Evolutionary conservation across 2,113 vertebrate genomes (phyloP).

Genomic region (Dolichotis patagonum): DNA sequence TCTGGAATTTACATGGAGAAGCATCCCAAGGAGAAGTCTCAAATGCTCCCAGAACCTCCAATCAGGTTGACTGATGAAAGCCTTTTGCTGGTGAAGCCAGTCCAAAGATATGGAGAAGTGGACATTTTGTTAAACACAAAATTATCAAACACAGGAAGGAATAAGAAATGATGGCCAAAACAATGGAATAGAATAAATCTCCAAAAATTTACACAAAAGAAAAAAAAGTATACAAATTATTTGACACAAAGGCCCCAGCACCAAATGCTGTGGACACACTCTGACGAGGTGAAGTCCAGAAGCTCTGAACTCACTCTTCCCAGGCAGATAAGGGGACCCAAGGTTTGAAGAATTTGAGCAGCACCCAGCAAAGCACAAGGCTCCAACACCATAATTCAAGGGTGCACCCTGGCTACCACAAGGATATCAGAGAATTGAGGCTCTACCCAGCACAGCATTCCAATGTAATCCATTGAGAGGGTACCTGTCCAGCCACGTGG

Average conservation of each 20-base stretch:
- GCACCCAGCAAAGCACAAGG: too few species aligned
- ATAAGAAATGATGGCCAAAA: background rate
- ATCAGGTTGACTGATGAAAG: background rate
- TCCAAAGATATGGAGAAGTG: background rate
- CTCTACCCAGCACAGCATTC: too few species aligned
- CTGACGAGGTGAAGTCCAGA: too few species aligned
- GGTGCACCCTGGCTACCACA: too few species aligned
- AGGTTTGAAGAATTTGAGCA: too few species aligned
- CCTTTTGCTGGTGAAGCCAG: background rate
- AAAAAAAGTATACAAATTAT: background rate
- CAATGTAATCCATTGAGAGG: too few species aligned
- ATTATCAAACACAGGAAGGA: background rate
- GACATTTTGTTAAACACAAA: background rate
- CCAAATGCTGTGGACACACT: too few species aligned
- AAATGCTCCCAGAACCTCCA: background rate
- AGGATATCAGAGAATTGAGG: too few species aligned
- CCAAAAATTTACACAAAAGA: background rate
- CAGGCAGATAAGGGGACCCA: too few species aligned
- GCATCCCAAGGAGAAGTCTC: background rate
- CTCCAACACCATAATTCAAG: too few species aligned
- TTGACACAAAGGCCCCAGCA: background rate
- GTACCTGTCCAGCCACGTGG: too few species aligned
- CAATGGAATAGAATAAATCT: background rate
- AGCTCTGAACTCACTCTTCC: too few species aligned
- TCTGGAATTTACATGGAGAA: background rate